phyloP scores from a whole-genome alignment of 2,888 invertebrate species.

The Caenorhabditis doughertyi region DNA sequence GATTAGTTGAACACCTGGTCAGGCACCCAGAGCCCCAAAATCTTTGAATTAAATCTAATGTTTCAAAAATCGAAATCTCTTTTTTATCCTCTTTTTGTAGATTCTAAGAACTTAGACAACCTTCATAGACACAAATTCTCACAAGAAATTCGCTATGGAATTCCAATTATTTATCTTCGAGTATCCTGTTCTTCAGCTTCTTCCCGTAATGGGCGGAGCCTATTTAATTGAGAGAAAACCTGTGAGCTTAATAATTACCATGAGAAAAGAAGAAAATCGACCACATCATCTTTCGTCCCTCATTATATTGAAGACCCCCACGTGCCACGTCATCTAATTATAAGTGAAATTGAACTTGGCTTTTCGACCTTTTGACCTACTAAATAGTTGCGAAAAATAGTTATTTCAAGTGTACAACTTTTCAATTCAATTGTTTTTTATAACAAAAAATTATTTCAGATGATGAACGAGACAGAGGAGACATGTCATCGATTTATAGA shows the following conservation, averaged over 20 bases:
- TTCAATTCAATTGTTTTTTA: too few relatives aligned
- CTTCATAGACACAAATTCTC: neutral
- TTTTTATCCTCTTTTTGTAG: neutral
- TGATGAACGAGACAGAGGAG: constrained; percentile 65
- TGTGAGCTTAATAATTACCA: neutral
- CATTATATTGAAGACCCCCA: neutral
- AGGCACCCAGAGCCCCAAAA: neutral
- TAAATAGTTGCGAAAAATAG: neutral
- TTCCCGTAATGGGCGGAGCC: constrained; percentile 9
- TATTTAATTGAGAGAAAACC: constrained; percentile 26
- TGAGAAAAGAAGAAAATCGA: neutral
- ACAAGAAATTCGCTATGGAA: neutral
- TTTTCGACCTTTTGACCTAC: constrained; percentile 34
- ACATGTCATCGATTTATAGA: constrained; percentile 74
- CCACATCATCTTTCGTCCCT: constrained; percentile 24
- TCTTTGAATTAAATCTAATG: constrained; percentile 29
- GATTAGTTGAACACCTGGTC: constrained; percentile 49
- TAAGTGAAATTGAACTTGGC: constrained; percentile 1
- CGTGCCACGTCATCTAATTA: constrained; percentile 49
- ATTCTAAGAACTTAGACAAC: neutral
- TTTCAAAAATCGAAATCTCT: constrained; percentile 36
- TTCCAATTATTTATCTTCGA: constrained; percentile 46
- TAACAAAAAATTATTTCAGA: constrained; percentile 46
- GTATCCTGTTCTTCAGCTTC: neutral
- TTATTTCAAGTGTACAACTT: too few relatives aligned